Evolutionary conservation across 2,888 invertebrate species (phyloP).

Genomic region (Drosophila fulvimacula): DNA sequence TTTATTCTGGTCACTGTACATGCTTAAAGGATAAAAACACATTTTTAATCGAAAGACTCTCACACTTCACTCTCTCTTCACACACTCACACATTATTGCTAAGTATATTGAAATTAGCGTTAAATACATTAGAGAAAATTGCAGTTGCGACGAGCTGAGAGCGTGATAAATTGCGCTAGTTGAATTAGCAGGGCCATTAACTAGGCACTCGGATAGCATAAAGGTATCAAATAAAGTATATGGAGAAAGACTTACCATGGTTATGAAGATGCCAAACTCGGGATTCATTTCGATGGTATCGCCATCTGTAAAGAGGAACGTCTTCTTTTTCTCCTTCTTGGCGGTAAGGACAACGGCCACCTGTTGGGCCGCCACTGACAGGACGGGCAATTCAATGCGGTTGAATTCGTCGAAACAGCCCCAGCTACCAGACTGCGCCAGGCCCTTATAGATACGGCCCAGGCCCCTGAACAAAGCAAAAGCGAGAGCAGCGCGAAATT

Average conservation of each 20-base stretch:
- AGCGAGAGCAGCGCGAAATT: conserved; percentile 28
- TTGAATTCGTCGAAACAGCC: conserved; percentile 99
- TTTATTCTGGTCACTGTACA: neutral
- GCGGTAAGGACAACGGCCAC: conserved; percentile 96
- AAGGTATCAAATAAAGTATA: neutral
- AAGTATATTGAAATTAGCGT: conserved; percentile 30
- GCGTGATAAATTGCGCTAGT: conserved; percentile 42
- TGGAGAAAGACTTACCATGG: conserved; percentile 89
- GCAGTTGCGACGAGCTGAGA: conserved; percentile 21
- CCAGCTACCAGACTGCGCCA: conserved; percentile 98
- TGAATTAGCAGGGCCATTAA: conserved; percentile 46
- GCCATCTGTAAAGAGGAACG: conserved; percentile 97
- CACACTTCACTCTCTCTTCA: no score
- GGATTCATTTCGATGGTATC: conserved; percentile 96
- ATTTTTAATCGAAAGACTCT: neutral
- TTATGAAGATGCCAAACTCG: conserved; percentile 98
- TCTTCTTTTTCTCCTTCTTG: conserved; percentile 96
- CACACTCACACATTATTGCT: conserved; percentile 2
- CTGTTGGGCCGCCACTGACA: conserved; percentile 98
- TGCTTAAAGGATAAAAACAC: neutral
- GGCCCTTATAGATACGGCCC: conserved; percentile 97
- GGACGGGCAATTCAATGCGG: conserved; percentile 95
- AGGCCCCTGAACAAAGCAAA: conserved; percentile 88
- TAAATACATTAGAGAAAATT: conserved; percentile 11
- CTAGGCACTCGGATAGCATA: conserved; percentile 3